Conservation (phyloP, 1,140 invertebrate genomes). For the Panagrolaimus sp. region DNA sequence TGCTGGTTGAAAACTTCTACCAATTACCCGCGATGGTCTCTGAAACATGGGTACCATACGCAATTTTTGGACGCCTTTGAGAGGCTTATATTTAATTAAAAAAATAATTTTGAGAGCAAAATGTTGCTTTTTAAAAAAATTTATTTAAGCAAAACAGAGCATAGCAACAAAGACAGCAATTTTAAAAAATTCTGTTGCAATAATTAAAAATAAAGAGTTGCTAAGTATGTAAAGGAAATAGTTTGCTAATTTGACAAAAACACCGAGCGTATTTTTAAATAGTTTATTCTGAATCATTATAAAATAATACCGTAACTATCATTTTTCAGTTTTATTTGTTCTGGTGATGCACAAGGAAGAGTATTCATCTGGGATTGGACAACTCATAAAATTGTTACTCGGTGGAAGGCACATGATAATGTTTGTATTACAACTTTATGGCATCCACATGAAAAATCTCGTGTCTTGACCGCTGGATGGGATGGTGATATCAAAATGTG, state of each 20-base stretch:
- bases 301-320: background rate
- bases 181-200: no score
- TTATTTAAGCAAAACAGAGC: no score
- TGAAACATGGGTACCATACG: slow-evolving; percentile 10
- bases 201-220: no score
- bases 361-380: slow-evolving; percentile 96
- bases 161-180: no score
- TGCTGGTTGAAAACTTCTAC: slow-evolving; percentile 56
- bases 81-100: background rate
- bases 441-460: slow-evolving; percentile 98
- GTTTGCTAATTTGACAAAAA: no score
- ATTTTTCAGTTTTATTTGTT: slow-evolving; percentile 81
- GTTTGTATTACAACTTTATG: slow-evolving; percentile 88
- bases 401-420: slow-evolving; percentile 97
- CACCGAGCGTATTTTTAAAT: background rate
- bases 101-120: background rate
- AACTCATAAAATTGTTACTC: slow-evolving; percentile 75
- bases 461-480: slow-evolving; percentile 92
- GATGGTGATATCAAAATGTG: slow-evolving; percentile 96
- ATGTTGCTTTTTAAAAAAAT: background rate
- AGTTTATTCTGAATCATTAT: background rate
- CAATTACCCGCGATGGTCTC: slow-evolving; percentile 26
- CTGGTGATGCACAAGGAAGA: slow-evolving; percentile 98
- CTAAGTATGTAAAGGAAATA: no score
- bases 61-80: slow-evolving; percentile 7